Evolutionary conservation across 1,140 invertebrate genomes (phyloP).

Genomic region (Tetramorium simillimum): DNA sequence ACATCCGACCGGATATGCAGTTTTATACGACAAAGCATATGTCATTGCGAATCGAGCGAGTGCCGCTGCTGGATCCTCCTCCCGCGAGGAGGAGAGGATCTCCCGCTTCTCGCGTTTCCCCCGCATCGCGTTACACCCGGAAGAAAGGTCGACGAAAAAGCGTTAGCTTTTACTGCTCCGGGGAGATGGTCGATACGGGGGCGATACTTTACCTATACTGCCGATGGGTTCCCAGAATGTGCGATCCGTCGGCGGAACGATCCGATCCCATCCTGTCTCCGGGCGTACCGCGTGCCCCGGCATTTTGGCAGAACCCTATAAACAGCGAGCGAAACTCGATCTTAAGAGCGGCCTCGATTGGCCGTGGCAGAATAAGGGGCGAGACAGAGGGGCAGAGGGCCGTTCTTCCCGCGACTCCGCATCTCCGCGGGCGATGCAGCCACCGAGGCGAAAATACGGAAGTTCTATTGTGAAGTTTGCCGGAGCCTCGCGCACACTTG

Average conservation of each 20-base stretch:
- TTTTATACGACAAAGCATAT: slow-evolving; percentile 10
- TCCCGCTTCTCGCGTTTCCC: background rate
- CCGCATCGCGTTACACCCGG: background rate
- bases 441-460: slow-evolving; percentile 53
- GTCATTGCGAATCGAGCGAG: slow-evolving; percentile 7
- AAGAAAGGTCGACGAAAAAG: background rate
- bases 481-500: slow-evolving; percentile 48
- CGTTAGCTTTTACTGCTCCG: background rate
- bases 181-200: background rate
- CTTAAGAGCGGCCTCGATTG: background rate
- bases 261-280: slow-evolving; percentile 17
- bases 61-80: background rate
- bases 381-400: background rate
- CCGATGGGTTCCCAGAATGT: slow-evolving; percentile 4
- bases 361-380: background rate
- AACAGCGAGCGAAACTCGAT: slow-evolving; percentile 40
- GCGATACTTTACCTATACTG: slow-evolving; percentile 33
- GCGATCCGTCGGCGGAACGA: slow-evolving; percentile 55
- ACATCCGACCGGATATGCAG: background rate
- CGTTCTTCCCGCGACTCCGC: background rate
- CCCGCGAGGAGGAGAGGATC: background rate
- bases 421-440: slow-evolving; percentile 23
- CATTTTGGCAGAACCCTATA: slow-evolving; percentile 75
- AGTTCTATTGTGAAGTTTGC: slow-evolving; percentile 66
- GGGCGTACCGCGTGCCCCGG: slow-evolving; percentile 58